Conservation (phyloP, 2,797 vertebrate genomes). For the Pachyuromys duprasi region DNA sequence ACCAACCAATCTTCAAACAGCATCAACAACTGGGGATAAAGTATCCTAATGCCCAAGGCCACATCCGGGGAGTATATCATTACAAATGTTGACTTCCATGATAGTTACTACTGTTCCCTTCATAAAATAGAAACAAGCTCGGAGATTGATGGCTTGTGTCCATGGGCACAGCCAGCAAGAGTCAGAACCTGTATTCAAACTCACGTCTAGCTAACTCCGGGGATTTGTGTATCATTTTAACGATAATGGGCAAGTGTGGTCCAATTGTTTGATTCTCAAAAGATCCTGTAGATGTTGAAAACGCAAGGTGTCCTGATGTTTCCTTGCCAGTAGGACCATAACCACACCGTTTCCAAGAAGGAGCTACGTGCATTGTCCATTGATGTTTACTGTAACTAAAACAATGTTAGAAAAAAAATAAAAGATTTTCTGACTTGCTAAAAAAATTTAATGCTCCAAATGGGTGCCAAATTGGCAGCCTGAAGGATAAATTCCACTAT, state of each 20-base stretch:
- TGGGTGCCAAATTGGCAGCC: conserved; percentile 60
- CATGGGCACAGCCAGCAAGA: neutral
- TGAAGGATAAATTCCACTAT: conserved; percentile 34
- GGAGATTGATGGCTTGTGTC: neutral
- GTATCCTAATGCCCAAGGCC: neutral
- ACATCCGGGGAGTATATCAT: neutral
- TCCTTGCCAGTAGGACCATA: neutral
- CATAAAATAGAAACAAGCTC: neutral
- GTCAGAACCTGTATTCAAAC: neutral
- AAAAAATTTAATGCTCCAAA: conserved; percentile 60
- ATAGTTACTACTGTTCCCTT: neutral
- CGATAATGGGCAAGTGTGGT: neutral
- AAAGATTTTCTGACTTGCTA: conserved; percentile 41
- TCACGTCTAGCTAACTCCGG: neutral
- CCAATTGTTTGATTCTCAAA: neutral
- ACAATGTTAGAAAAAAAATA: neutral
- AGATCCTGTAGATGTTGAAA: neutral
- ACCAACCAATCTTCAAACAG: neutral
- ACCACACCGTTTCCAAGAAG: neutral
- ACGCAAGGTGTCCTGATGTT: neutral
- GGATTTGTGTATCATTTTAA: neutral
- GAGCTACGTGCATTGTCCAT: neutral
- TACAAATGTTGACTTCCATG: neutral
- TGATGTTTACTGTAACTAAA: conserved; percentile 32
- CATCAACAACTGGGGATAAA: neutral